Conservation (phyloP, 2,113 vertebrate genomes). For the Paedocypris sp. region DNA sequence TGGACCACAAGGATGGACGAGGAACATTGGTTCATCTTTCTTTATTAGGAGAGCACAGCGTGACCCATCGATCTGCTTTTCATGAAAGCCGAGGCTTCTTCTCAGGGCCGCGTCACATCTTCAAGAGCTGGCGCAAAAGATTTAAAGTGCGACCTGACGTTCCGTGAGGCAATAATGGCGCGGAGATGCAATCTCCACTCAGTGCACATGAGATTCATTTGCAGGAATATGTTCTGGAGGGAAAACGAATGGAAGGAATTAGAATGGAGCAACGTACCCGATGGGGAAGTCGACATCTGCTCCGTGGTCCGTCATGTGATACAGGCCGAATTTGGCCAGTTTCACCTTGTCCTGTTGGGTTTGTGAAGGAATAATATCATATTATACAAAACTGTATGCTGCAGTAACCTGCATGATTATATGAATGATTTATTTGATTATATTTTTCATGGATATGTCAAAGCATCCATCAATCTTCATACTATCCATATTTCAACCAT, state of each 20-base stretch:
- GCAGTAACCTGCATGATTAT: background rate
- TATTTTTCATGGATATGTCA: too few species aligned
- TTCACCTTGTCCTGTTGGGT: conserved; percentile 76
- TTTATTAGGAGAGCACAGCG: conserved; percentile 22
- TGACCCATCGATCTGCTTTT: conserved; percentile 46
- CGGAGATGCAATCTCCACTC: conserved; percentile 3
- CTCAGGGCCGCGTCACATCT: conserved; percentile 9
- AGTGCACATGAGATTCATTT: conserved; percentile 4
- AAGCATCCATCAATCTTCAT: too few species aligned
- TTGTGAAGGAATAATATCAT: conserved; percentile 8
- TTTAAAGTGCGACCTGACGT: conserved; percentile 17
- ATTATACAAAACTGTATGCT: background rate
- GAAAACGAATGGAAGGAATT: conserved; percentile 3
- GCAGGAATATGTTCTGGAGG: background rate
- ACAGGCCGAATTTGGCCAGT: conserved; percentile 92
- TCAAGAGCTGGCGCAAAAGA: background rate
- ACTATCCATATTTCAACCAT: too few species aligned
- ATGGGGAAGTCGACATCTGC: conserved; percentile 96
- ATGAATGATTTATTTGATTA: too few species aligned
- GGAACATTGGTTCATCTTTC: conserved; percentile 30
- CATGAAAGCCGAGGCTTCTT: conserved; percentile 11
- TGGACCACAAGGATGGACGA: conserved; percentile 33
- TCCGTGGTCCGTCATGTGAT: conserved; percentile 93
- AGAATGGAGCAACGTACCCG: conserved; percentile 65
- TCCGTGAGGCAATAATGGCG: background rate